A percentile compares a stretch with the other conserved stretches of the same genome.
Conservation (phyloP, 2,113 vertebrate genomes). For the Conger conger region DNA sequence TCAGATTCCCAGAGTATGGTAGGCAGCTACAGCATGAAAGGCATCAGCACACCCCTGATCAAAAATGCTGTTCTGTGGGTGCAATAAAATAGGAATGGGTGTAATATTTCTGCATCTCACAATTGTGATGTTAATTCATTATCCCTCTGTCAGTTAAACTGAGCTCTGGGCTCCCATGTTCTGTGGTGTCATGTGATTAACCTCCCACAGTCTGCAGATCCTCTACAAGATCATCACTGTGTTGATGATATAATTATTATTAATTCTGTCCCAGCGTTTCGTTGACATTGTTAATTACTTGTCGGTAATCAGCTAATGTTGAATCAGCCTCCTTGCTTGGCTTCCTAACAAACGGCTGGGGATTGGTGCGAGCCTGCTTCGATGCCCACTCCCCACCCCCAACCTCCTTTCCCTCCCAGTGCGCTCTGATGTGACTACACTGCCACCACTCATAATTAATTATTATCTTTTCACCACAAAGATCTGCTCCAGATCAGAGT, state of each 20-base stretch:
- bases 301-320: constrained; percentile 84
- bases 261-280: constrained; percentile 78
- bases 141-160: constrained; percentile 73
- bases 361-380: constrained; percentile 52
- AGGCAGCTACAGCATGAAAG: neutral
- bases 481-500: constrained; percentile 57
- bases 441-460: constrained; percentile 67
- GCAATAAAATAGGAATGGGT: constrained; percentile 61
- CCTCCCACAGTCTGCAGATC: constrained; percentile 80
- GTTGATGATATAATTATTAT: constrained; percentile 86
- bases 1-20: neutral
- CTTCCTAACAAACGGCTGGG: constrained; percentile 62
- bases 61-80: neutral
- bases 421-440: constrained; percentile 52
- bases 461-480: constrained; percentile 56
- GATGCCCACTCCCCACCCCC: constrained; percentile 32
- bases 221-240: constrained; percentile 73
- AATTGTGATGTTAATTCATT: constrained; percentile 80
- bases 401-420: constrained; percentile 35
- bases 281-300: constrained; percentile 86
- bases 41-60: neutral
- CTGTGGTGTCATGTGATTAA: constrained; percentile 79
- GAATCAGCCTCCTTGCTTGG: constrained; percentile 75
- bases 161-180: constrained; percentile 68
- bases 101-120: constrained; percentile 73